These are phyloP conservation scores for Muscidifurax raptorellus DNA, from an alignment of 1,140 invertebrate species.

Conservation along the genomic window DNA sequence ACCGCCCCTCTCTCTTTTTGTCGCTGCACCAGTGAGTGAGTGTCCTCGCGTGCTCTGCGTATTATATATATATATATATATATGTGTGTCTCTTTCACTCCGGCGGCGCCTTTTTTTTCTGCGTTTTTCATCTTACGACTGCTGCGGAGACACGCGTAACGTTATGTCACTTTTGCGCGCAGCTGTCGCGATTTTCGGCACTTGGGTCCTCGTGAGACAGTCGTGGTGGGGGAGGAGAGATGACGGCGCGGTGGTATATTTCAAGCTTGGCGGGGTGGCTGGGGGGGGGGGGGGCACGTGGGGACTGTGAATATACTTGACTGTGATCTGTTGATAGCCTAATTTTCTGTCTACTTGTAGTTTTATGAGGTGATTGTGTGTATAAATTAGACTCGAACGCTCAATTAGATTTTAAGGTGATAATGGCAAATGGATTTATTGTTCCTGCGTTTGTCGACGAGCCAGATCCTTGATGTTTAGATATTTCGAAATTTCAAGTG, in stretches of 20 bases:
- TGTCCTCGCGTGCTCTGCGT: background rate
- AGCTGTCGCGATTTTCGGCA: background rate
- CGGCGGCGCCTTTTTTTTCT: slow-evolving; percentile 38
- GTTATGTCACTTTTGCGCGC: background rate
- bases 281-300: background rate
- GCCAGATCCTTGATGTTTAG: too few relatives aligned
- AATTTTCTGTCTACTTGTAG: too few relatives aligned
- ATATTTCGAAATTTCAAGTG: too few relatives aligned
- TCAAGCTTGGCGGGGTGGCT: background rate
- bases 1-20: slow-evolving; percentile 55
- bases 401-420: too few relatives aligned
- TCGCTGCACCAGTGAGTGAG: slow-evolving; percentile 30
- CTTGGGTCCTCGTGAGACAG: background rate
- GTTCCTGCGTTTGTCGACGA: too few relatives aligned
- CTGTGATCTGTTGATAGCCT: too few relatives aligned
- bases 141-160: background rate
- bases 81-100: background rate
- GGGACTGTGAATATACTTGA: background rate
- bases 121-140: background rate
- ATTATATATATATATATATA: background rate
- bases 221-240: background rate
- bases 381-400: too few relatives aligned
- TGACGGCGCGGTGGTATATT: background rate
- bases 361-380: too few relatives aligned
- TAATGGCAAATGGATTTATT: too few relatives aligned